These are phyloP conservation scores for Coreius guichenoti DNA, from an alignment of 2,797 vertebrate species.

Conservation along the genomic window DNA sequence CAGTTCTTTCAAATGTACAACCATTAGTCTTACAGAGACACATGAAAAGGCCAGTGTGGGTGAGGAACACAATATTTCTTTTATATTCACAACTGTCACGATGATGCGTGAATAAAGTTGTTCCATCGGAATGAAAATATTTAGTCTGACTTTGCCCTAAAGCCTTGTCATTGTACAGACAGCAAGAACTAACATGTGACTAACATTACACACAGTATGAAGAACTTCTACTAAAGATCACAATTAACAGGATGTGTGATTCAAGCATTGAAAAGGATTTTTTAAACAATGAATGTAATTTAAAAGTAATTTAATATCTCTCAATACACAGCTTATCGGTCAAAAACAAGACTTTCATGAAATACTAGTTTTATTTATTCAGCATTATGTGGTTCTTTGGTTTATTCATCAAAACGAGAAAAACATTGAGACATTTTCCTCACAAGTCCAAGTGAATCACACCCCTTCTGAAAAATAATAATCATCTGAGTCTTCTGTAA, in stretches of 20 bases:
- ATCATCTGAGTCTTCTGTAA: not conserved
- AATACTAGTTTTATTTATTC: not conserved
- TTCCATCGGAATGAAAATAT: not conserved
- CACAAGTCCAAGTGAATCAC: not conserved
- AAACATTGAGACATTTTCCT: too few relatives aligned
- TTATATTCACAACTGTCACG: not conserved
- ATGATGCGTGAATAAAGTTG: not conserved
- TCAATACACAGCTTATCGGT: not conserved
- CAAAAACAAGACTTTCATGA: not conserved
- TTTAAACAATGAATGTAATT: not conserved
- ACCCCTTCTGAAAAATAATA: slow-evolving; percentile 1
- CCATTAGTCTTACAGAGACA: not conserved
- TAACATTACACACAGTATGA: not conserved
- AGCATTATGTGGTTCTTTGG: not conserved
- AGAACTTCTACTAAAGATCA: not conserved
- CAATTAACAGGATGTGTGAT: not conserved
- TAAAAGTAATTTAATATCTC: too few relatives aligned
- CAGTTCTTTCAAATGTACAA: not conserved
- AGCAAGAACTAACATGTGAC: not conserved
- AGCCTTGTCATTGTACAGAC: not conserved
- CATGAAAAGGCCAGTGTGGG: not conserved
- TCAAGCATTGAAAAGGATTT: not conserved
- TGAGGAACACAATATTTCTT: not conserved
- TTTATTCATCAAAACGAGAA: not conserved
- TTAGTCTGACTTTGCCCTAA: too few relatives aligned